Evolutionary conservation across 2,113 vertebrate species (phyloP), one percentile per base, ranked within the genome.

Genomic region (Atractosteus spatula): DNA sequence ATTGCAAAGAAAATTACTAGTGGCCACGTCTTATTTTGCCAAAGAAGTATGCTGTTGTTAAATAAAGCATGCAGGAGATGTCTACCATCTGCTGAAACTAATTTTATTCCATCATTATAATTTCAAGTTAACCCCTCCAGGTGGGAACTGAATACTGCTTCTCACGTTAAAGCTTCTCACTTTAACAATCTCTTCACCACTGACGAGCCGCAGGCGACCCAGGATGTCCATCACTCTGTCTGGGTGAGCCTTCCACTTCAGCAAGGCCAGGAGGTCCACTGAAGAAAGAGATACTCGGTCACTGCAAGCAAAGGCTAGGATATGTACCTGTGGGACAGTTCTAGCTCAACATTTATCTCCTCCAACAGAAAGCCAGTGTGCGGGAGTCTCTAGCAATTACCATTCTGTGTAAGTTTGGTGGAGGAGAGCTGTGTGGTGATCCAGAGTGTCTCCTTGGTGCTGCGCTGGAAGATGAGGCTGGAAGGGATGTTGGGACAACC

Each of bases 241-340:
- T 11, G 96, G 96, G 78, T 97, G 96, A 74, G 94, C 94, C 73
- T 98, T 98, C 96, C 96, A 98, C 74, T 98, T 98, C 84, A 98
- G 88, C 4, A 98, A 89, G 71, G 96, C 96, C 71, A 98, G 91
- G 61, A 98, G 91, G 75, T 98, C 96, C 85, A 96, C 96, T 91
- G 83, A 63, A 83, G 83, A 79, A 79, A 71, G 86, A 66, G 1
- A 55, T 11, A 14, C 17, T 17, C 45, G 10, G 8, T 44, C 42
- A 45, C 1, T 45, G 43, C 43, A 43, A 42, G 43, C 43, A 45
- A 12, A 10, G 17, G 17, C 29, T 29, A 29, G 29, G 29, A 29
- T 29, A 29, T 29, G 1, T 29, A 29, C 29, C 29, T 29, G 29
- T 29, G 29, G 29, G 29, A 29, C 29, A 29, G 29, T 29, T 29